Base-by-base conservation (phyloP, 2,113 vertebrate genomes). In the Cebus imitator region DNA sequence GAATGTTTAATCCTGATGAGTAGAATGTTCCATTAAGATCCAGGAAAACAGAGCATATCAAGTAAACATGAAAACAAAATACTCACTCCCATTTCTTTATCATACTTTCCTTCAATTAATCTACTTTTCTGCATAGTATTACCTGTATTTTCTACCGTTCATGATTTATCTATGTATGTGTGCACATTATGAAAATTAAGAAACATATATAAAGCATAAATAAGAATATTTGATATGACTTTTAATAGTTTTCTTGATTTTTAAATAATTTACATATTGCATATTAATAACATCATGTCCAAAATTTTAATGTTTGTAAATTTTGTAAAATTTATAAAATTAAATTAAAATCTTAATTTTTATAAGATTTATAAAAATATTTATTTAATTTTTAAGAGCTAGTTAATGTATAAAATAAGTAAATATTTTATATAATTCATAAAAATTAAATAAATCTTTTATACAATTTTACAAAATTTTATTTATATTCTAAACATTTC, bases 1-100 rank as follows among this genome's bases (percentile, higher is more conserved):
- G 57, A 85, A 97, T 93, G 32, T 88, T 97, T 83, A 93, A 94
- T 97, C 37, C 58, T 92, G 82, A 91, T 91, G 61, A 93, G 66
- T 78, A 86, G 37, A 82, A 91, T 85, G 73, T n/a, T 93, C 23
- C n/a, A 91, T 30, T 95, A 89, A 52, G 82, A 86, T 80, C 20
- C 16, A 66, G 37, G 32, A 13, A 96, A 97, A 58, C 91, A 85
- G 40, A 98, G 23, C 1, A 48, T 8, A 85, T 21, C 37, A 82
- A 86, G 43, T 58, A 91, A 95, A 93, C 57, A 95, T 43, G 32
- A 85, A 95, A 94, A 90, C 76, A 95, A 92, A 95, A 82, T 70
- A 52, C 12, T 90, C 2, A 37, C 10, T 12, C 10, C 11, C 57
- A 40, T 88, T 84, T 93, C 2, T 27, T 87, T 30, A n/a, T 30